Base-by-base conservation (phyloP, 2,113 vertebrate genomes). In the Anolis sagrei region DNA sequence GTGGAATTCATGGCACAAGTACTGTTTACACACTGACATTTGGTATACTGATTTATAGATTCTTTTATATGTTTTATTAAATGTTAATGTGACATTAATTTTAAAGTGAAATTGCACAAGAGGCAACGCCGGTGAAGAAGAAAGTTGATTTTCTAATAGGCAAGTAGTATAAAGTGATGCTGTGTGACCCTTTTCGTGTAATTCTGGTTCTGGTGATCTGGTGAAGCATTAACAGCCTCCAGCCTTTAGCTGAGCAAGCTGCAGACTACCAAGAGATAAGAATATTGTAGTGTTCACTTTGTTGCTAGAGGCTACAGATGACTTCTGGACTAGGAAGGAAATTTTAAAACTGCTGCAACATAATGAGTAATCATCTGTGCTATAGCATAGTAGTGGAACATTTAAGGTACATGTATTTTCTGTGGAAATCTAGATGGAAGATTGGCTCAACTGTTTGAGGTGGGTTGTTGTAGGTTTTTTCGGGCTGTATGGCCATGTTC, bases 1-100 rank as follows among this genome's bases (percentile, higher is more conserved):
- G 64, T 61, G 9, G 36, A 39, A 32, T 83, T 76, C 27, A 13
- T 44, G 39, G 58, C 23, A 1, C 54, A n/a, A 83, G 14, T 16
- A 49, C 5, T 83, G 49, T 76, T 88, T 84, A 27, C 6, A 0
- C 0, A 44, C 0, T 58, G 82, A 27, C 1, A 5, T 62, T 36
- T 90, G 89, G 1, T 36, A 0, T 76, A 5, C 23, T 51, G 36
- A 0, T 54, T 49, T 62, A 0, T 49, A 32, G 23, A 62, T 11
- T 2, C 10, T 44, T 44, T 44, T 44, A 44, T 44, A 44, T 34
- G 1, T 36, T 19, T 0, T 27, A 72, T 51, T 44, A 51, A 54
- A 9, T 36, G 54, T 76, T 2, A 0, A 18, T 10, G 8, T 7
- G 2, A 39, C 69, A 18, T 34, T 8, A 25, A 83, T 39, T 91